A percentile compares a stretch with the other conserved stretches of the same genome.
Conservation (phyloP, 92 coral and sea anemone genomes). For the Ricordea florida region DNA sequence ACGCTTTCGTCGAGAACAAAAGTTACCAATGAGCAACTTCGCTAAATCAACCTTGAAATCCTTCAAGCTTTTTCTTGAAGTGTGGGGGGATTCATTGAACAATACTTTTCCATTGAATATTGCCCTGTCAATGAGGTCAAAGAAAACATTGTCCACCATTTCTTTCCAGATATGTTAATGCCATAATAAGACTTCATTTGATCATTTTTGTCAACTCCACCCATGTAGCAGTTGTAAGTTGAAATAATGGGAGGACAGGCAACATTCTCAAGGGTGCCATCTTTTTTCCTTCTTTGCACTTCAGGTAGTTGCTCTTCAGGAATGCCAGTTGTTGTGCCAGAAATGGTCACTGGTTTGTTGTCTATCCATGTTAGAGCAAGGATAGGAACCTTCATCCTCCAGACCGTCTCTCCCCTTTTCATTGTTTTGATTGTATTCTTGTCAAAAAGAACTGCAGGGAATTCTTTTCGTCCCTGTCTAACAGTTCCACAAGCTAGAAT, state of each 20-base stretch:
- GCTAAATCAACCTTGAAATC: conserved; percentile 2
- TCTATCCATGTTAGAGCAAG: conserved; percentile 44
- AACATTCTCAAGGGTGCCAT: conserved; percentile 19
- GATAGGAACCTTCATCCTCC: conserved; percentile 31
- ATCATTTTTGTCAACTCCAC: conserved; percentile 33
- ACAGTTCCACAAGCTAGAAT: conserved; percentile 24
- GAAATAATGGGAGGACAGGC: background rate
- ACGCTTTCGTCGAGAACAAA: background rate
- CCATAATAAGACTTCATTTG: conserved; percentile 40
- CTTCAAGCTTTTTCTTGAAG: background rate
- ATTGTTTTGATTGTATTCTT: background rate
- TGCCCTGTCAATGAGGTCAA: conserved; percentile 19
- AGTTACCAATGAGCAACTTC: conserved; percentile 3
- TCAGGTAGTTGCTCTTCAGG: background rate
- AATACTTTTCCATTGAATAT: conserved; percentile 2
- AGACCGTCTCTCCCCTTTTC: background rate
- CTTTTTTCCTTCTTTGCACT: conserved; percentile 32
- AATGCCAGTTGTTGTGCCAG: background rate
- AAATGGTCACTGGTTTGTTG: conserved; percentile 9
- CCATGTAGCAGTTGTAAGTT: conserved; percentile 22
- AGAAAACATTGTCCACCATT: conserved; percentile 36
- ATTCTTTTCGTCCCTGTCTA: background rate
- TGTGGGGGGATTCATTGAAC: background rate
- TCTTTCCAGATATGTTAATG: conserved; percentile 8
- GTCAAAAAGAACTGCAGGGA: conserved; percentile 13